Conservation (phyloP, 2,888 invertebrate genomes). For the Eremobia ochroleuca region DNA sequence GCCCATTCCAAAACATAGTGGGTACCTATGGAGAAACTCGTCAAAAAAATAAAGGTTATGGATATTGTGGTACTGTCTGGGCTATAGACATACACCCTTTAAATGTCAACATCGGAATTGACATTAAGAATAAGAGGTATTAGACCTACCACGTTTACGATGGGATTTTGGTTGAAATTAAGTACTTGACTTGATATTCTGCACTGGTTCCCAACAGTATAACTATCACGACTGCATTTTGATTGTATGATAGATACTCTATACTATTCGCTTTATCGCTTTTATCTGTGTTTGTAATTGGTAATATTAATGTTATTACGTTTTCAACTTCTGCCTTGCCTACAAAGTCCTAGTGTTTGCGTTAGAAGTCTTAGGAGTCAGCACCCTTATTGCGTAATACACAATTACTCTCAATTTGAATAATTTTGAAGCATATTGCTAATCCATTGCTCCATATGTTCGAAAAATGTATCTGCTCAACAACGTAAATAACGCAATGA, state of each 20-base stretch:
- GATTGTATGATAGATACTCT: neutral
- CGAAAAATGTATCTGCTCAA: too few relatives aligned
- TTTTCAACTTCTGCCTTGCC: neutral
- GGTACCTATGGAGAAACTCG: neutral
- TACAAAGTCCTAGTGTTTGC: neutral
- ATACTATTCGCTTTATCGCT: neutral
- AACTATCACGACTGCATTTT: neutral
- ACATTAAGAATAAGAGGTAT: constrained; percentile 32
- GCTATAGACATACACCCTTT: constrained; percentile 24
- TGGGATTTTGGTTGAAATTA: neutral
- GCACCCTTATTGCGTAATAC: too few relatives aligned
- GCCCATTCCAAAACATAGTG: neutral
- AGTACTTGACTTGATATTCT: neutral
- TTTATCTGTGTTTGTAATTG: neutral
- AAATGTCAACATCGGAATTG: constrained; percentile 40
- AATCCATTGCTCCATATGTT: too few relatives aligned
- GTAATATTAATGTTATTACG: too few relatives aligned
- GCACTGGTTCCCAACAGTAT: neutral
- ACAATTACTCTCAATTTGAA: too few relatives aligned
- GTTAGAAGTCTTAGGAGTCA: neutral
- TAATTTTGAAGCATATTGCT: too few relatives aligned
- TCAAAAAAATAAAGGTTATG: neutral
- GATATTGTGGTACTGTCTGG: neutral
- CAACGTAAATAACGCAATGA: too few relatives aligned
- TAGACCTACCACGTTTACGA: constrained; percentile 14